Percentiles rank a stretch among this genome's conserved stretches.
These are phyloP conservation scores for Amphipoea lucens DNA, from an alignment of 2,888 invertebrate genomes.

Conservation along the genomic window DNA sequence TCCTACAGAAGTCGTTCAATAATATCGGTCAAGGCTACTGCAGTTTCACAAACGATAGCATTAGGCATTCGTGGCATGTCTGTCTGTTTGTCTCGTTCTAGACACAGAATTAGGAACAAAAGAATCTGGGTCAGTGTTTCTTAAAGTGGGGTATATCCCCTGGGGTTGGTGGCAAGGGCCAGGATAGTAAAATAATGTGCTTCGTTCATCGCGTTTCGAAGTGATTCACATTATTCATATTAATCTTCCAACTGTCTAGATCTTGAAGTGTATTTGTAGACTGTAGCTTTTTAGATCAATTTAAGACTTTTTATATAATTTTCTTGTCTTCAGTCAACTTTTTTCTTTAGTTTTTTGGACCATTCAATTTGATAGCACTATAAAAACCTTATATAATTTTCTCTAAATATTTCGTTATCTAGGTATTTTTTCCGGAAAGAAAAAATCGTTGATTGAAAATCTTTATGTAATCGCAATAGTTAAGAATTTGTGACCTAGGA, in stretches of 20 bases:
- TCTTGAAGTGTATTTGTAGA: neutral
- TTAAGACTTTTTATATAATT: too few relatives aligned
- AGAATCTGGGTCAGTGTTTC: conserved; percentile 67
- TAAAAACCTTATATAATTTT: neutral
- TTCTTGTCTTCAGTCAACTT: neutral
- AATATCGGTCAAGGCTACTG: conserved; percentile 84
- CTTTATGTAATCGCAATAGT: conserved; percentile 6
- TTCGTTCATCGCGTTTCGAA: neutral
- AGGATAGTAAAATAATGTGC: neutral
- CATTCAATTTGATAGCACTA: neutral
- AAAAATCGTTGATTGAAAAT: neutral
- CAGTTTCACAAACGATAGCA: conserved; percentile 82
- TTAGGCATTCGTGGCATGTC: conserved; percentile 82
- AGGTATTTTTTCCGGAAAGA: neutral
- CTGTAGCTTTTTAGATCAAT: neutral
- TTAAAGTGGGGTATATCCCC: conserved; percentile 17
- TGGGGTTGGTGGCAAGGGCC: conserved; percentile 11
- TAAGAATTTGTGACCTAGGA: conserved; percentile 12
- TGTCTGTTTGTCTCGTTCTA: conserved; percentile 68
- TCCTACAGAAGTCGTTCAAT: conserved; percentile 65
- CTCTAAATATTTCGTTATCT: neutral
- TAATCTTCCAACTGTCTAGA: neutral
- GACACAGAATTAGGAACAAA: conserved; percentile 76
- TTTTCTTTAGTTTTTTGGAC: neutral
- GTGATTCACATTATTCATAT: neutral